Evolutionary conservation across 2,797 vertebrate species (phyloP), one percentile per base, ranked within the genome.

Genomic region (Molossus molossus): DNA sequence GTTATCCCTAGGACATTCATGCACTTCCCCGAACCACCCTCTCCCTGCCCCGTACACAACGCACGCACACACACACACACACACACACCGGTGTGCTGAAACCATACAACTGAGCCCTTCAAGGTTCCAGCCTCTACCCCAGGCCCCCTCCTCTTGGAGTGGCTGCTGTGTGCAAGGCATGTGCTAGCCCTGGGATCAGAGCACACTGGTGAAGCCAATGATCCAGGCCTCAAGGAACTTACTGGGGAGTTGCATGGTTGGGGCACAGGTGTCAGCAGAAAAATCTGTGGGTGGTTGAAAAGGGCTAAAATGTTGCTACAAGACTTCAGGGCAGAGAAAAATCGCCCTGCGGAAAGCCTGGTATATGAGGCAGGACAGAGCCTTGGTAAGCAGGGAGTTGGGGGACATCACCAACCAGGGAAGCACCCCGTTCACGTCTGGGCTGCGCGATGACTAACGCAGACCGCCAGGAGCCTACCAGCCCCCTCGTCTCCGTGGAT

Each of bases 351-450:
- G 33, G 65, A 76, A 70, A 40, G 4, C 27, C 73, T 12, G 9
- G 15, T 4, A 25, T 40, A 18, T 48, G 8, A 87, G n/a, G 55
- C 48, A 81, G 40, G n/a, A 14, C 21, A 48, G 18, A 64, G 17
- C 33, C 13, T 33, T 48, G 6, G n/a, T 1, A 17, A 81, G 9
- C 6, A 3, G 27, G 87, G 53, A 27, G 50, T 2, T 7, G 9
- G 75, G 62, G 23, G 10, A 2, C 11, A 4, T 23, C 1, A 0
- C 17, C 4, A 6, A 15, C 37, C 50, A 72, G 65, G 18, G 33
- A 21, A n/a, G 21, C 1, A 15, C 10, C 5, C 18, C 3, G 1
- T 53, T 64, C 14, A 0, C 0, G 5, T 88, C 45, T 37, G 33
- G 29, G 23, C 62, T 18, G 0, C 40, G 0, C 40, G 25, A 23